A percentile compares a stretch with the other conserved stretches of the same genome.
phyloP scores from a whole-genome alignment of 2,888 invertebrate species.

The Andricus quercusramuli region DNA sequence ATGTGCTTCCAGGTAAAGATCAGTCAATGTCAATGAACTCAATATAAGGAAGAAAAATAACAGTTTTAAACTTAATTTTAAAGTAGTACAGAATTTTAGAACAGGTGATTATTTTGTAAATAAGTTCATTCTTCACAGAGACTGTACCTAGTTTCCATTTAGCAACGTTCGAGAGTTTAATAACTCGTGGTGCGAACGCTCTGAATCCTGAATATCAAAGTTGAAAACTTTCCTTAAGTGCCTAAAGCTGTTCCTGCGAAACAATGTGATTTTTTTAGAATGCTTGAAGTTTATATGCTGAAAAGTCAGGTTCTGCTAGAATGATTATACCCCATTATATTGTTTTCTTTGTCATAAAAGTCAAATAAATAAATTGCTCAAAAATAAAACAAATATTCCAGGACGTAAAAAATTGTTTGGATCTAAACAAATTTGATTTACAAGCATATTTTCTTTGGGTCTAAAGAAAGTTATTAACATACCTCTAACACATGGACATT shows the following conservation, averaged over 20 bases:
- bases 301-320: not conserved
- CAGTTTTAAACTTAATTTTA: not conserved
- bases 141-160: slow-evolving; percentile 35
- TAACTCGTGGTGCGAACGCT: slow-evolving; percentile 35
- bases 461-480: not conserved
- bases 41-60: no score
- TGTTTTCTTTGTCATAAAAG: not conserved
- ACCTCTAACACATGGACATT: not conserved
- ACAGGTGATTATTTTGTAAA: not conserved
- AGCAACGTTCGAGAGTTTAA: slow-evolving; percentile 24
- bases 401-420: not conserved
- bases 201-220: slow-evolving; percentile 35
- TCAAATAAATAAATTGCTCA: not conserved
- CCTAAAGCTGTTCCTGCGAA: slow-evolving; percentile 34
- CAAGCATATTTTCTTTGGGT: not conserved
- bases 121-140: not conserved
- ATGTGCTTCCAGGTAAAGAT: no score
- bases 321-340: not conserved
- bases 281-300: slow-evolving; percentile 1
- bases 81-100: not conserved
- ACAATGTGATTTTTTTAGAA: slow-evolving; percentile 22
- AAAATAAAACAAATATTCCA: not conserved
- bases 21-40: no score
- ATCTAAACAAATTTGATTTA: no score
- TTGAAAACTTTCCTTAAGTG: slow-evolving; percentile 38